Conservation (phyloP, 1,140 invertebrate genomes). For the Ericerus pela region DNA sequence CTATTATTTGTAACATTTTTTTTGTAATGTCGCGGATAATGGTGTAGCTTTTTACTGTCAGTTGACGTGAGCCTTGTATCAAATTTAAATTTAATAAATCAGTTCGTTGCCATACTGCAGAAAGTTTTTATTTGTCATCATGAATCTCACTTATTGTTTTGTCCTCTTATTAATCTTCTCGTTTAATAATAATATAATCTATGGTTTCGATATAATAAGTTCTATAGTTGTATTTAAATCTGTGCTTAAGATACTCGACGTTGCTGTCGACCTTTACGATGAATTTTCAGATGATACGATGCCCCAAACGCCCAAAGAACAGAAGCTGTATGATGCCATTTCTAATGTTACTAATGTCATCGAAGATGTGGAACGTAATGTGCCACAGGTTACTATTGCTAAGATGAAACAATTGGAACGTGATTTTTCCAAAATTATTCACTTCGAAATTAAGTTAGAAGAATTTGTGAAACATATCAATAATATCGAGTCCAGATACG, state of each 20-base stretch:
- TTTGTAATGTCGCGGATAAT: too few relatives aligned
- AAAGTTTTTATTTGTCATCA: too few relatives aligned
- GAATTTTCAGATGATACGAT: neutral
- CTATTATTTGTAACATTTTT: too few relatives aligned
- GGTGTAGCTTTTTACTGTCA: too few relatives aligned
- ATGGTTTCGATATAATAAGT: too few relatives aligned
- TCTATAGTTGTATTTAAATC: too few relatives aligned
- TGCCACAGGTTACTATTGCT: constrained; percentile 1
- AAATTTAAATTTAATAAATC: too few relatives aligned
- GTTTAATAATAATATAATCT: too few relatives aligned
- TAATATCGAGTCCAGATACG: neutral
- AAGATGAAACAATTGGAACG: neutral
- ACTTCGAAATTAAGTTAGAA: constrained; percentile 1
- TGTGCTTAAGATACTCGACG: neutral
- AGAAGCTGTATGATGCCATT: neutral
- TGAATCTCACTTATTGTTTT: too few relatives aligned
- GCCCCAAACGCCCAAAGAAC: neutral
- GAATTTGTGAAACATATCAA: neutral
- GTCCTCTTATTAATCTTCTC: too few relatives aligned
- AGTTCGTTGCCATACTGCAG: too few relatives aligned
- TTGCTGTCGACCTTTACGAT: neutral
- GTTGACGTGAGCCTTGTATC: too few relatives aligned
- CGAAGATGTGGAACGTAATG: neutral
- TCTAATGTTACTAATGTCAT: neutral
- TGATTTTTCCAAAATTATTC: constrained; percentile 1